phyloP scores from a whole-genome alignment of 2,113 vertebrate species.

The Alces alces region DNA sequence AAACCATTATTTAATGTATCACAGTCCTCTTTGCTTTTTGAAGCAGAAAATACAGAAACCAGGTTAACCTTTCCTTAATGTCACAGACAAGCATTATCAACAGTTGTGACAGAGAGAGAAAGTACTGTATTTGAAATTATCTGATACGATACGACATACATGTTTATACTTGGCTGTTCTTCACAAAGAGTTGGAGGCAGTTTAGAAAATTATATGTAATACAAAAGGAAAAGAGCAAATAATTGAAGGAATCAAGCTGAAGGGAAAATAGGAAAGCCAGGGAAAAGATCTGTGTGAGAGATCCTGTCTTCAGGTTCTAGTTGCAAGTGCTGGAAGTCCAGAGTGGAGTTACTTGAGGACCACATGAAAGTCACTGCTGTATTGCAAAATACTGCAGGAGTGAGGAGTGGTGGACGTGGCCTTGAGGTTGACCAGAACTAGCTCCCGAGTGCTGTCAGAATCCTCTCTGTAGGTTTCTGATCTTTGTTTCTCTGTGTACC shows the following conservation, averaged over 20 bases:
- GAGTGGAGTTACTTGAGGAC: too few species aligned
- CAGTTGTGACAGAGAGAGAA: background rate
- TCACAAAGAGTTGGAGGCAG: background rate
- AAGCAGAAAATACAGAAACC: background rate
- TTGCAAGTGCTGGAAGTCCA: background rate
- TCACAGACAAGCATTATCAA: background rate
- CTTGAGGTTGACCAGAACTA: background rate
- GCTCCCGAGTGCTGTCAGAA: too few species aligned
- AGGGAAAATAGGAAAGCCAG: background rate
- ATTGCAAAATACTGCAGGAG: background rate
- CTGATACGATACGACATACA: background rate
- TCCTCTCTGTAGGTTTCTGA: background rate
- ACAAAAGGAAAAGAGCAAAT: background rate
- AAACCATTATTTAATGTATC: background rate
- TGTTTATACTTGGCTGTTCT: slow-evolving; percentile 13
- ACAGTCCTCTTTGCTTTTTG: background rate
- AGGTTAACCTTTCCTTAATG: background rate
- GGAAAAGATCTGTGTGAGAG: background rate
- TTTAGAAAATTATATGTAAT: background rate
- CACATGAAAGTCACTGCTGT: background rate
- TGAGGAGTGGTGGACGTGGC: background rate
- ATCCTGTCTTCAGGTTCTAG: background rate
- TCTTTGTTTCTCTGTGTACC: background rate
- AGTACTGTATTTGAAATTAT: background rate
- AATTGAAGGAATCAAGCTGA: slow-evolving; percentile 11